phyloP scores from a whole-genome alignment of 2,888 invertebrate species.

The Dioctria linearis region DNA sequence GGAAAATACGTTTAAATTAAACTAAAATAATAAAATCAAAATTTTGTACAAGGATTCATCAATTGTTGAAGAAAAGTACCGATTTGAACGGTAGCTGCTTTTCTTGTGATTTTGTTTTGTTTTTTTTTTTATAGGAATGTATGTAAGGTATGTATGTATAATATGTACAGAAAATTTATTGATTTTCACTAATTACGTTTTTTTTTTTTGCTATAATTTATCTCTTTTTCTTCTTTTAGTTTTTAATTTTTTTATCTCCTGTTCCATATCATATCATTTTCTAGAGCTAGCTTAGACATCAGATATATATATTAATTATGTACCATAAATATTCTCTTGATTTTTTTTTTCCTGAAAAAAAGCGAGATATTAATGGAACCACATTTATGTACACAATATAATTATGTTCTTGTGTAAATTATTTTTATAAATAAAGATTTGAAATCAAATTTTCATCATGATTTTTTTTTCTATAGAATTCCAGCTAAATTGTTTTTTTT shows the following conservation, averaged over 20 bases:
- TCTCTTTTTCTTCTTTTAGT: conserved; percentile 21
- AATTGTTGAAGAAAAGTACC: too few species aligned
- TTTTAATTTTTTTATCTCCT: conserved; percentile 49
- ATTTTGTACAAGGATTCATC: too few species aligned
- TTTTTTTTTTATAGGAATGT: too few species aligned
- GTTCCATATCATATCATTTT: conserved; percentile 34
- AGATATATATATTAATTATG: conserved; percentile 52
- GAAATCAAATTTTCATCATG: background rate
- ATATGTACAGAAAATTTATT: conserved; percentile 38
- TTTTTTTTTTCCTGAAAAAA: conserved; percentile 51
- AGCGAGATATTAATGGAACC: background rate
- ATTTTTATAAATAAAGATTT: conserved; percentile 1
- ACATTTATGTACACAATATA: too few species aligned
- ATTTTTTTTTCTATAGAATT: conserved; percentile 57
- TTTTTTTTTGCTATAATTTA: conserved; percentile 3
- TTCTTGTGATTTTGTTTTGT: too few species aligned
- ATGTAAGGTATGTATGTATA: background rate
- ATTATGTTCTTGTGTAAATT: too few species aligned
- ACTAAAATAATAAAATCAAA: too few species aligned
- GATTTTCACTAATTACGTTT: conserved; percentile 6
- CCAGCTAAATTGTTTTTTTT: conserved; percentile 48
- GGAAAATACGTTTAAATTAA: background rate
- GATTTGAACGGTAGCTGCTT: too few species aligned
- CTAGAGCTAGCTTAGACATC: conserved; percentile 53
- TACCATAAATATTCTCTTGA: conserved; percentile 40